Base-by-base conservation (phyloP, 2,113 vertebrate species). In the Heterocephalus glaber region DNA sequence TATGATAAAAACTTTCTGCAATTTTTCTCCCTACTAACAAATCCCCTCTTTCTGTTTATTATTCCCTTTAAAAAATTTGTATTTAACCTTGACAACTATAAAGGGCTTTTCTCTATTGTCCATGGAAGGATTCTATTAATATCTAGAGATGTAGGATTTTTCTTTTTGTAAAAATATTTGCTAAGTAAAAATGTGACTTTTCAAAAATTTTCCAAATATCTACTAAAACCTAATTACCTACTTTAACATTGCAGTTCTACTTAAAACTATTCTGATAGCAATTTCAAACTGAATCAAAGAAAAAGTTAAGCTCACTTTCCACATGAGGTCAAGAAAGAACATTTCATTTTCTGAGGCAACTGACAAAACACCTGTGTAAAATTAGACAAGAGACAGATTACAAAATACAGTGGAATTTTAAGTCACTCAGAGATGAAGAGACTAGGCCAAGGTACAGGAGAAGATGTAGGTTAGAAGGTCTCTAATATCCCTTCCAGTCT, bases 261-360 rank as follows among this genome's bases (percentile, higher is more conserved):
- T 79, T 84, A 44, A 94, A 89, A 94, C 2, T 72, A 44, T 65
- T 28, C 14, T 56, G 24, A 49, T 84, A 80, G 84, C 7, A 74
- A 92, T n/a, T 84, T 87, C 17, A 89, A 86, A 83, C 4, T 56
- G 7, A 72, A 92, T 12, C 17, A 72, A 94, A 92, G 35, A 30
- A 79, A 77, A 91, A 85, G 41, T 70, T 89, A 47, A 28, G 35
- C 22, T 89, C 24, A 95, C 56, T 95, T 90, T 92, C 74, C 22
- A 58, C 26, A 63, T 54, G 19, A 92, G 38, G 35, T 89, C 60
- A 84, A 86, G 41, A 94, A 86, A 76, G 24, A 83, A 44, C 1
- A 82, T 38, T 80, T 65, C 52, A 16, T 96, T 94, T 49, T 87
- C 54, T 33, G 47, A 94, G 56, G 26, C 30, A 80, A 83, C 33